Evolutionary conservation across 2,888 invertebrate genomes (phyloP), one percentile per base, ranked within the genome.

Genomic region (Pandemis corylana): DNA sequence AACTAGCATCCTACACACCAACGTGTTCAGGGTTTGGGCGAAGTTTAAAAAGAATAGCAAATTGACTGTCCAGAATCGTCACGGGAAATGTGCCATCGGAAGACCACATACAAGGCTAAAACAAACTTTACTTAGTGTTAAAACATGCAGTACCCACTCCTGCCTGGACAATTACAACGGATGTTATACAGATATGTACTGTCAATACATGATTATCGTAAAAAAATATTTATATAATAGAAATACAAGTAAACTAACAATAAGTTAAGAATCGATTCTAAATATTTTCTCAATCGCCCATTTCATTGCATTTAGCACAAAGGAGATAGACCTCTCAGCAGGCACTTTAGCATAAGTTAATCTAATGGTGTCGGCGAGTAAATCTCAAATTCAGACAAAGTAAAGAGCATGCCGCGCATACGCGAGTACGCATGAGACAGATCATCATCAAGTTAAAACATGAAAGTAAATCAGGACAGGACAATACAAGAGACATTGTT

Each of bases 271-370:
- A 46, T 71, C 46, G 28, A 75, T 53, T 66, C 62, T 67, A 53
- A 36, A 70, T 53, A 66, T 64, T 36, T 62, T 67, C n/a, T 70
- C 44, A 20, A 59, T n/a, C 67, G 53, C 42, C 67, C 44, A 44
- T 62, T 67, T 15, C 44, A 67, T 68, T 75, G 74, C 59, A 72
- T 68, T 53, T 61, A 59, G 46, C 59, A 76, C 41, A 61, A 59
- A 65, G 15, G 44, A 73, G 49, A 68, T 59, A 67, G 64, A 78
- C 77, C 77, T 78, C 86, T 84, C 79, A 79, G 77, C 85, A 89
- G 88, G 90, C 89, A 89, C 88, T 91, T 90, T 79, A 78, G 80
- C 83, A 82, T 80, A 80, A 81, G 79, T 81, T 79, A 77, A 76
- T 77, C 67, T 80, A 83, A 81, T 78, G 76, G 76, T 84, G 80